phyloP scores from a whole-genome alignment of 1,140 invertebrate genomes.

The Mya arenaria region DNA sequence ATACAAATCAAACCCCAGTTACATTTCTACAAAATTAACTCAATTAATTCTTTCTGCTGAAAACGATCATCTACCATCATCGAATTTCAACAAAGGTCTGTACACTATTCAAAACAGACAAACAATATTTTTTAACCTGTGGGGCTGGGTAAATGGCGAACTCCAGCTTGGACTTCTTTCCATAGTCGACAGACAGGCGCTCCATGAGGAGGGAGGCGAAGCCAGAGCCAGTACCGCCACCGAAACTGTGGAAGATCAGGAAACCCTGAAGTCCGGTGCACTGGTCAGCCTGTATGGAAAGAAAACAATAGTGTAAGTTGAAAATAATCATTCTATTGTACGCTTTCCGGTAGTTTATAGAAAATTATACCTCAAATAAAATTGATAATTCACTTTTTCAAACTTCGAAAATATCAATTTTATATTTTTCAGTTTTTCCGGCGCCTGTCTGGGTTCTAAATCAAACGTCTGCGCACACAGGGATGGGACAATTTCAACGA shows the following conservation, averaged over 20 bases:
- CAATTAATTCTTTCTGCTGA: too few species aligned
- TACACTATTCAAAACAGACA: neutral
- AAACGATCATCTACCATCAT: neutral
- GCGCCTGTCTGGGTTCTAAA: too few species aligned
- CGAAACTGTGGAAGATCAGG: slow-evolving; percentile 82
- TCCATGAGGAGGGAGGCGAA: slow-evolving; percentile 95
- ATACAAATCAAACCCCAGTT: too few species aligned
- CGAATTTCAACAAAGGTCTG: neutral
- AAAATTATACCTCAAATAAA: neutral
- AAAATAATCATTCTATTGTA: too few species aligned
- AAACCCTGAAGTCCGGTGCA: slow-evolving; percentile 90
- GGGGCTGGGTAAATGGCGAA: slow-evolving; percentile 79
- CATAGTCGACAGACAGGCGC: slow-evolving; percentile 92
- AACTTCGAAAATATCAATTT: neutral
- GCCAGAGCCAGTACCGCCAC: slow-evolving; percentile 90
- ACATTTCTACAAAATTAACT: neutral
- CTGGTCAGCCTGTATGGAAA: slow-evolving; percentile 84
- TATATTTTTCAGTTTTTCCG: too few species aligned
- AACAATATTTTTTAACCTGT: slow-evolving; percentile 65
- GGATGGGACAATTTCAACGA: too few species aligned
- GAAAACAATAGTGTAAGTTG: neutral
- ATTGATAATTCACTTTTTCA: too few species aligned
- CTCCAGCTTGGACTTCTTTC: slow-evolving; percentile 92
- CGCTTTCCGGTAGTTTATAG: too few species aligned
- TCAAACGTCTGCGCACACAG: too few species aligned